Percentiles rank a stretch among this genome's conserved stretches.
These are phyloP conservation scores for Gymnothorax javanicus DNA, from an alignment of 2,797 vertebrate genomes.

Conservation along the genomic window DNA sequence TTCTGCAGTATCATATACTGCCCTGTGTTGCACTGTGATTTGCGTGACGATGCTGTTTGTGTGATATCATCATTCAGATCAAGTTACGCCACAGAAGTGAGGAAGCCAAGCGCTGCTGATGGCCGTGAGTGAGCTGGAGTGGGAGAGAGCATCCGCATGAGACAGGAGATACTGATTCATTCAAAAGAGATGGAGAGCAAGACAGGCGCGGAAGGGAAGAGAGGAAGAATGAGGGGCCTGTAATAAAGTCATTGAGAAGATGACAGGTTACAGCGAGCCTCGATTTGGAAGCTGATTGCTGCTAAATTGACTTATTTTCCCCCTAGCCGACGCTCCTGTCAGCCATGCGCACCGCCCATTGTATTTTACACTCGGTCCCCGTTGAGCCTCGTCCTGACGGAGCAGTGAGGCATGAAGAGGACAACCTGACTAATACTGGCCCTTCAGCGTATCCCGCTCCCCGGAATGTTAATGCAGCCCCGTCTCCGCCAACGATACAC, in stretches of 20 bases:
- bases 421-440: slow-evolving; percentile 60
- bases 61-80: background rate
- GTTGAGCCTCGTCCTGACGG: slow-evolving; percentile 49
- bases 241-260: slow-evolving; percentile 74
- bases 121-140: slow-evolving; percentile 21
- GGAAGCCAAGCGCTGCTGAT: slow-evolving; percentile 16
- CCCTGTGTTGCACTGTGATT: slow-evolving; percentile 1
- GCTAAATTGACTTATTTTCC: slow-evolving; percentile 70
- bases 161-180: slow-evolving; percentile 30
- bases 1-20: background rate
- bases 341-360: slow-evolving; percentile 31
- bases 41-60: background rate
- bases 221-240: slow-evolving; percentile 37
- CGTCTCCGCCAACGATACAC: background rate
- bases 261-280: slow-evolving; percentile 72
- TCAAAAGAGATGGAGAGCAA: slow-evolving; percentile 44
- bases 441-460: slow-evolving; percentile 55
- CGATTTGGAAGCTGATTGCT: slow-evolving; percentile 70
- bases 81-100: background rate
- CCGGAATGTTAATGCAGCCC: slow-evolving; percentile 55
- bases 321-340: slow-evolving; percentile 44
- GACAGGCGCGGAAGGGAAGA: slow-evolving; percentile 21
- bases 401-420: slow-evolving; percentile 60
- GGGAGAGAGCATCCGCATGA: slow-evolving; percentile 35
- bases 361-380: slow-evolving; percentile 43